phyloP scores from a whole-genome alignment of 1,140 invertebrate genomes.

The Parasteatoda tepidariorum region DNA sequence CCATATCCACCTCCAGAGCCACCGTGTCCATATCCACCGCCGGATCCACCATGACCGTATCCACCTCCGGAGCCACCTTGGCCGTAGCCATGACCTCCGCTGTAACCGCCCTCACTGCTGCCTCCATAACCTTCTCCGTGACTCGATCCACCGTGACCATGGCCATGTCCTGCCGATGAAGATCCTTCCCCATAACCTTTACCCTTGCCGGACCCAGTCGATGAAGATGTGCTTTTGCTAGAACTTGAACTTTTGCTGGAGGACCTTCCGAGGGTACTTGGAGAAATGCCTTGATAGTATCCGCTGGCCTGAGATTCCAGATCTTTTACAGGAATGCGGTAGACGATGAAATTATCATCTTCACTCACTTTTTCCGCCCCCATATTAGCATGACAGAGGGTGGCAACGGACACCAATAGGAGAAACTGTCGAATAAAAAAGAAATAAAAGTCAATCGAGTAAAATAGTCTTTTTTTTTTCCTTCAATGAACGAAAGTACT shows the following conservation, averaged over 20 bases:
- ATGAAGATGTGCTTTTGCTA: slow-evolving; percentile 17
- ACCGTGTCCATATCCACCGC: not conserved
- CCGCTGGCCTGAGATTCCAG: slow-evolving; percentile 36
- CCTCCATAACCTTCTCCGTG: not conserved
- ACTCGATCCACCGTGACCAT: slow-evolving; percentile 11
- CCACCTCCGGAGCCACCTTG: not conserved
- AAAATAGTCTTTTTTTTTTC: too few species aligned
- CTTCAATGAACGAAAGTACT: too few species aligned
- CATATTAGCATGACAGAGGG: not conserved
- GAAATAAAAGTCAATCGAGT: too few species aligned
- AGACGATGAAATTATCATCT: slow-evolving; percentile 51
- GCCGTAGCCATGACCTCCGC: not conserved
- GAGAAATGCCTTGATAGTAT: not conserved
- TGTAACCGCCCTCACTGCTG: not conserved
- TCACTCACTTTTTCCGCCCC: slow-evolving; percentile 53
- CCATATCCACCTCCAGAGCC: not conserved
- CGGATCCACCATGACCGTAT: not conserved
- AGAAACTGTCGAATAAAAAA: not conserved
- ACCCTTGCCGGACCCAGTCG: slow-evolving; percentile 33
- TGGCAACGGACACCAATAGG: not conserved
- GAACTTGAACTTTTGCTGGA: slow-evolving; percentile 30
- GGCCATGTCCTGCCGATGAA: slow-evolving; percentile 22
- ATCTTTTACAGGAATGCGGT: slow-evolving; percentile 32
- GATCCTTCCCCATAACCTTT: slow-evolving; percentile 43
- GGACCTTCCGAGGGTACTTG: slow-evolving; percentile 15